These are phyloP conservation scores for Eptesicus fuscus DNA, from an alignment of 2,113 vertebrate genomes.

Conservation along the genomic window DNA sequence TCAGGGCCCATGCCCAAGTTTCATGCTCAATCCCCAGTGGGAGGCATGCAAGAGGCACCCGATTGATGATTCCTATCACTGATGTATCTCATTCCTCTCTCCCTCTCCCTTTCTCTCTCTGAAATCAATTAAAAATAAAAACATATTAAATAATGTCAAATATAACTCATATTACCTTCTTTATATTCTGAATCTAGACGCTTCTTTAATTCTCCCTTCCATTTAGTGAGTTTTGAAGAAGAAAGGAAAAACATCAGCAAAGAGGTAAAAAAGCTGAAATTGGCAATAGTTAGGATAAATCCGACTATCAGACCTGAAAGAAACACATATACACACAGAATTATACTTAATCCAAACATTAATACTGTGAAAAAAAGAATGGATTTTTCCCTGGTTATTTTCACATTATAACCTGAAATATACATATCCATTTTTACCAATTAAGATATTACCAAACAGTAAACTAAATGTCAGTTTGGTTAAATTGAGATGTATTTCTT, in stretches of 20 bases:
- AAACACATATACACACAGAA: conserved; percentile 32
- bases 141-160: not conserved
- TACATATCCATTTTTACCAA: not conserved
- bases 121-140: too few relatives aligned
- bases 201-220: conserved; percentile 90
- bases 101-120: too few relatives aligned
- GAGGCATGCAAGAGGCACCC: too few relatives aligned
- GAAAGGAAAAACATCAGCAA: conserved; percentile 93
- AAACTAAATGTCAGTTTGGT: not conserved
- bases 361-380: conserved; percentile 22
- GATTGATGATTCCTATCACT: too few relatives aligned
- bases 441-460: not conserved
- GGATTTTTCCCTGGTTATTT: conserved; percentile 1
- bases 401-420: not conserved
- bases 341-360: conserved; percentile 7
- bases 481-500: not conserved
- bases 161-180: conserved; percentile 87
- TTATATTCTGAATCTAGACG: conserved; percentile 94
- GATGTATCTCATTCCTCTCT: too few relatives aligned
- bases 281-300: conserved; percentile 94
- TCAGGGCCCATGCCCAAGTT: too few relatives aligned
- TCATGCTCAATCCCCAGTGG: too few relatives aligned
- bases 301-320: conserved; percentile 91
- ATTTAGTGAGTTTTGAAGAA: conserved; percentile 94
- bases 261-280: conserved; percentile 94